Evolutionary conservation across 2,797 vertebrate genomes (phyloP).

Genomic region (Uromys caudimaculatus): DNA sequence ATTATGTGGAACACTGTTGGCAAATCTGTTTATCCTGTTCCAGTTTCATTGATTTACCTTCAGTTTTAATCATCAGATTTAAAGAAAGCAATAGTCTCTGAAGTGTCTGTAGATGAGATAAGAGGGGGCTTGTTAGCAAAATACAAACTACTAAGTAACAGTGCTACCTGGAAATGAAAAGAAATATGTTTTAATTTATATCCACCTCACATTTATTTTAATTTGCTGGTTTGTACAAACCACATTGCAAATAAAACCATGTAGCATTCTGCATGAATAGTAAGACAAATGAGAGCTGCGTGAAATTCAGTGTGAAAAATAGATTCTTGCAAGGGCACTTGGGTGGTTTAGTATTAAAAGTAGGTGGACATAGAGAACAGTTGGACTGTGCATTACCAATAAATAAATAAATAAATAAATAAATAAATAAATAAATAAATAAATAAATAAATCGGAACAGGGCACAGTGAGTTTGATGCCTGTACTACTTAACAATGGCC

Average conservation of each 20-base stretch:
- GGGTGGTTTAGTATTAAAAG: neutral
- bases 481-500: neutral
- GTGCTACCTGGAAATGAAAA: neutral
- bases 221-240: neutral
- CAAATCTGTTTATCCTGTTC: neutral
- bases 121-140: neutral
- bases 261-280: neutral
- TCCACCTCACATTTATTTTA: slow-evolving; percentile 29
- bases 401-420: no score
- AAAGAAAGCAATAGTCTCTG: neutral
- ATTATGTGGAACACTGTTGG: neutral
- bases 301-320: slow-evolving; percentile 22
- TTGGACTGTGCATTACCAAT: neutral
- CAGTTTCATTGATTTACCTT: neutral
- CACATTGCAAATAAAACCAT: neutral
- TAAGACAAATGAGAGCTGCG: neutral
- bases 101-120: neutral
- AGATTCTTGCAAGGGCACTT: neutral
- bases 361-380: neutral
- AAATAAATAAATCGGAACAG: neutral
- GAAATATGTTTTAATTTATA: neutral
- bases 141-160: neutral
- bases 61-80: neutral
- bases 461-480: neutral
- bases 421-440: neutral